Base-by-base conservation (phyloP, 2,113 vertebrate species). In the Odontophorus gujanensis region DNA sequence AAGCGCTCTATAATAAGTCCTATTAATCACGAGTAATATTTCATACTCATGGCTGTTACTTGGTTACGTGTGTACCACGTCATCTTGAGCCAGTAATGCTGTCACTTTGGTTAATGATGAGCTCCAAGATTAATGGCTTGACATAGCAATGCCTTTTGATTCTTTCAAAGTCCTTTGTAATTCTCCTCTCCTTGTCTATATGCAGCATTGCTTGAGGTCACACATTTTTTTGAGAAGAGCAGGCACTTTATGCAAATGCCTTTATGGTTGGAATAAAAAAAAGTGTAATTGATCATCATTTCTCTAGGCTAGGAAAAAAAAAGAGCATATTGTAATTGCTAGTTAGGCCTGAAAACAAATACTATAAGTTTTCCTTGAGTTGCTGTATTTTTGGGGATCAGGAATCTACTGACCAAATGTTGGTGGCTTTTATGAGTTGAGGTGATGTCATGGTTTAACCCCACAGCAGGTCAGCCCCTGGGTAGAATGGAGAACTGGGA, bases 101-200 rank as follows among this genome's bases (percentile, higher is more conserved):
- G 71, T 66, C 74, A 55, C 2, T 2, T 26, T 21, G 36, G 62
- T 34, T 57, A 48, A 51, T 45, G 87, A 45, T 8, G 48, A 90
- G 51, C 87, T 83, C 79, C 73, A 48, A 50, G 89, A 85, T 81
- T 91, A 57, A 83, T 74, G 84, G 75, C 32, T 79, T 87, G 85
- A 34, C 87, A 38, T 13, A 1, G 55, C 6, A 42, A 15, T 66
- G 75, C 47, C 38, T 91, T 80, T 43, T 32, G 65, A 47, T 72
- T 57, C 61, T 77, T 62, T 75, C 18, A 30, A 65, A 67, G 45
- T 71, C n/a, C n/a, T 77, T 55, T 40, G 32, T 7, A 43, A 3
- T 5, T 75, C 71, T 68, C 45, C 67, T 84, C 30, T 57, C 15
- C 3, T 34, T 85, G 11, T 12, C 82, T 58, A 11, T 22, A 14